These are phyloP conservation scores for Exocentrus adspersus DNA, from an alignment of 2,888 invertebrate genomes.

Conservation along the genomic window DNA sequence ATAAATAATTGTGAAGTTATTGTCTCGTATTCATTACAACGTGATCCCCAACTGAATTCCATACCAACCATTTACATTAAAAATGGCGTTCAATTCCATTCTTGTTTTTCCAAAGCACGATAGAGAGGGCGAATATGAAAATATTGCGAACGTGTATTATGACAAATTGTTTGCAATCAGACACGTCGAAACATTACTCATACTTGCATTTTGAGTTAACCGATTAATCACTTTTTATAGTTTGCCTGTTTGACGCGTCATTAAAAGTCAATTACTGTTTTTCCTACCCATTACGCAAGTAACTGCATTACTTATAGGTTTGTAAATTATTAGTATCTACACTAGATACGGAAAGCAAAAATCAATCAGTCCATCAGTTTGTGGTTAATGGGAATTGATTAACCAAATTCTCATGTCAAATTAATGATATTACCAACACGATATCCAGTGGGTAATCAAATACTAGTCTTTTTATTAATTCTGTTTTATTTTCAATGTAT, in stretches of 20 bases:
- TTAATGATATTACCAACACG: no score
- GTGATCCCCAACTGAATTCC: constrained; percentile 40
- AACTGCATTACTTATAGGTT: no score
- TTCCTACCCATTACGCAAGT: not conserved
- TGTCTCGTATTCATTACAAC: constrained; percentile 41
- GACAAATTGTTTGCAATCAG: constrained; percentile 43
- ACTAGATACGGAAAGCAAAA: not conserved
- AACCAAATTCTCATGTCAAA: no score
- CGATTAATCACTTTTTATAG: constrained; percentile 42
- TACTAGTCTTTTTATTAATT: no score
- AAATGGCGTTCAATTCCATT: constrained; percentile 38
- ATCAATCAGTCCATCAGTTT: no score
- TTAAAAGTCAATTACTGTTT: constrained; percentile 19
- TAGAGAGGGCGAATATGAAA: constrained; percentile 34
- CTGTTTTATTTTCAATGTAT: no score
- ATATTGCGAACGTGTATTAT: constrained; percentile 41
- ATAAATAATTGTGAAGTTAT: constrained; percentile 43
- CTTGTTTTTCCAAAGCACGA: constrained; percentile 14
- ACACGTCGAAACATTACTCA: constrained; percentile 42
- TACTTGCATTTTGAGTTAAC: constrained; percentile 32
- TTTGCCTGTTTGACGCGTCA: constrained; percentile 32
- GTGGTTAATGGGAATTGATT: no score
- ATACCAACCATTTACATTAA: constrained; percentile 41
- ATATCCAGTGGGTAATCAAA: no score
- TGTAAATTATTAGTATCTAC: no score